Evolutionary conservation across 2,888 invertebrate genomes (phyloP), one percentile per base, ranked within the genome.

Genomic region (Cybosia mesomella): DNA sequence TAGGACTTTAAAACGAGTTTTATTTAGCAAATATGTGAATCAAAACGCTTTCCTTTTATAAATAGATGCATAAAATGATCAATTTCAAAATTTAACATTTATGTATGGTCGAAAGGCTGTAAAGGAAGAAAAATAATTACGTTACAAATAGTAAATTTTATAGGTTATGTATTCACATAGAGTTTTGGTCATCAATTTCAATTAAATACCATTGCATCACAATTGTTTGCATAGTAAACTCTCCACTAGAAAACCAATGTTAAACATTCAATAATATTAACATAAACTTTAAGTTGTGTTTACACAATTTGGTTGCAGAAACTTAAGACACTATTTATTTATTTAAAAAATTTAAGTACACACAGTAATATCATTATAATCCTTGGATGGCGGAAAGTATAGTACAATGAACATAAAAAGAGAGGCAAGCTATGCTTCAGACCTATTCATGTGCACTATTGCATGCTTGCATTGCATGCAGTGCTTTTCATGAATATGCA

Each of bases 1-100:
- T 89, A 77, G 81, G 90, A 79, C 34, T 57, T 67, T 10, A 15
- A 34, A 24, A 57, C 43, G 15, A 34, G n/a, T 54, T 55, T 32
- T 67, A 59, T 10, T 32, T 32, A 28, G n/a, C 18, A 58, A 28
- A 15, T 32, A n/a, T 0, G 8, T 34, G 9, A 34, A n/a, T 58
- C n/a, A 58, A 18, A n/a, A 32, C n/a, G 10, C 8, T n/a, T n/a
- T 58, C n/a, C 10, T 3, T 11, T 9, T n/a, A n/a, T 43, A 18
- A 18, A 43, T 43, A 7, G 18, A 15, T 43, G 18, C n/a, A 49
- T 49, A 1, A 49, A 49, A n/a, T n/a, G n/a, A 49, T 49, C 4
- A 49, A 49, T 49, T 49, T 9, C 49, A 49, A 0, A 49, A n/a
- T 49, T 9, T n/a, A n/a, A 2, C 0, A 49, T 9, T n/a, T 9